phyloP scores from a whole-genome alignment of 2,888 invertebrate species.

The Lepidochrysops patricia region DNA sequence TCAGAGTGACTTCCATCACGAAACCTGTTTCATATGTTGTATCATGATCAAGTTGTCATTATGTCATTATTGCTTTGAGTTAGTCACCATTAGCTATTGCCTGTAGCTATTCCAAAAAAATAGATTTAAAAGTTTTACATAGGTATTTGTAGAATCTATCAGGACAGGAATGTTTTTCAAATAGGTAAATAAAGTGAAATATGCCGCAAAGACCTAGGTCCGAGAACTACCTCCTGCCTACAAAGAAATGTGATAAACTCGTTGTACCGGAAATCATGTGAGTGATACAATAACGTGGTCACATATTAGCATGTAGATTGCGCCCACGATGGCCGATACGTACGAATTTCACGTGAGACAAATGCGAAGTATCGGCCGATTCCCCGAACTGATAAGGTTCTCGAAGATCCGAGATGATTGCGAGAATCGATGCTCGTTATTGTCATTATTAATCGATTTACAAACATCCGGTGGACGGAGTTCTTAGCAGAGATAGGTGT shows the following conservation, averaged over 20 bases:
- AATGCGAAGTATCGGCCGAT: slow-evolving; percentile 40
- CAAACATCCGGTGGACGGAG: not conserved
- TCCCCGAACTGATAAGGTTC: slow-evolving; percentile 21
- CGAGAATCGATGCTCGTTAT: not conserved
- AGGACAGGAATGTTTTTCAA: too few relatives aligned
- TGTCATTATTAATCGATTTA: slow-evolving; percentile 2
- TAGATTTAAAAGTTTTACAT: too few relatives aligned
- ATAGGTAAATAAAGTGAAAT: not conserved
- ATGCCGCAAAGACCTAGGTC: not conserved
- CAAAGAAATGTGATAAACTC: not conserved
- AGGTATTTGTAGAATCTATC: too few relatives aligned
- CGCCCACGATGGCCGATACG: slow-evolving; percentile 49
- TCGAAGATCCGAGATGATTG: slow-evolving; percentile 20
- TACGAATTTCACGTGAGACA: slow-evolving; percentile 56
- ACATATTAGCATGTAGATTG: slow-evolving; percentile 62
- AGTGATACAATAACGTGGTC: not conserved
- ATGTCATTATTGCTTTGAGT: not conserved
- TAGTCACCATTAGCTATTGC: not conserved
- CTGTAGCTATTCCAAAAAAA: too few relatives aligned
- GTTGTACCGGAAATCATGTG: not conserved
- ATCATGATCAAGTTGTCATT: not conserved
- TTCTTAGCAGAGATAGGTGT: not conserved
- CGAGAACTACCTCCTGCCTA: not conserved
- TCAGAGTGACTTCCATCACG: not conserved
- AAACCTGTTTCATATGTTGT: not conserved